phyloP scores from a whole-genome alignment of 2,888 invertebrate genomes.

The Meta bourneti region DNA sequence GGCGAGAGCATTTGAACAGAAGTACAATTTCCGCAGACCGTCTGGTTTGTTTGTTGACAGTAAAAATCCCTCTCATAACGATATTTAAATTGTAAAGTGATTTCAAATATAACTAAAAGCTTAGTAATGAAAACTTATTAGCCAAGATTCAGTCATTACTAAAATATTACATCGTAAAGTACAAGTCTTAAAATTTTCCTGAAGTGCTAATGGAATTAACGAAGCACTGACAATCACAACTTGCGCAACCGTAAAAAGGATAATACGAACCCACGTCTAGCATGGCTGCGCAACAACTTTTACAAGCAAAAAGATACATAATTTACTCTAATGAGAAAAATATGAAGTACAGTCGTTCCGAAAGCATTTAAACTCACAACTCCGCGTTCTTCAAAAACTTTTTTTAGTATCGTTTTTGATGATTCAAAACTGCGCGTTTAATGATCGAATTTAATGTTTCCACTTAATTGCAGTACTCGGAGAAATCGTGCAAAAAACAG shows the following conservation, averaged over 20 bases:
- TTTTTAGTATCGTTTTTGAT: background rate
- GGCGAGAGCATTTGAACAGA: too few species aligned
- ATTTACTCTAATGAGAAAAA: background rate
- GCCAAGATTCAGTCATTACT: too few species aligned
- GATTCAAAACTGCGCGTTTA: background rate
- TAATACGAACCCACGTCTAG: background rate
- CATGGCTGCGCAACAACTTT: background rate
- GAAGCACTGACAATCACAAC: background rate
- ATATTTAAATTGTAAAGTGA: too few species aligned
- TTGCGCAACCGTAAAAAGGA: background rate
- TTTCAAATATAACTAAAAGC: too few species aligned
- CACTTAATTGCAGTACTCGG: background rate
- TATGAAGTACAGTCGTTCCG: background rate
- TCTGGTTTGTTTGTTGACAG: too few species aligned
- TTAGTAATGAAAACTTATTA: too few species aligned
- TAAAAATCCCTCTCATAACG: too few species aligned
- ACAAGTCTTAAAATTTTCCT: background rate
- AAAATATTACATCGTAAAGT: too few species aligned
- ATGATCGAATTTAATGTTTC: conserved; percentile 13
- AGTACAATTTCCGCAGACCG: too few species aligned
- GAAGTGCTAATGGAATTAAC: background rate
- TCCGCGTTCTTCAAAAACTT: background rate
- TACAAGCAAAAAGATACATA: background rate
- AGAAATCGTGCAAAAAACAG: conserved; percentile 4
- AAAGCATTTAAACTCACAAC: background rate